Percentiles rank a stretch among this genome's conserved stretches.
Evolutionary conservation across 2,888 invertebrate genomes (phyloP).

Genomic region (Philereme transversata): DNA sequence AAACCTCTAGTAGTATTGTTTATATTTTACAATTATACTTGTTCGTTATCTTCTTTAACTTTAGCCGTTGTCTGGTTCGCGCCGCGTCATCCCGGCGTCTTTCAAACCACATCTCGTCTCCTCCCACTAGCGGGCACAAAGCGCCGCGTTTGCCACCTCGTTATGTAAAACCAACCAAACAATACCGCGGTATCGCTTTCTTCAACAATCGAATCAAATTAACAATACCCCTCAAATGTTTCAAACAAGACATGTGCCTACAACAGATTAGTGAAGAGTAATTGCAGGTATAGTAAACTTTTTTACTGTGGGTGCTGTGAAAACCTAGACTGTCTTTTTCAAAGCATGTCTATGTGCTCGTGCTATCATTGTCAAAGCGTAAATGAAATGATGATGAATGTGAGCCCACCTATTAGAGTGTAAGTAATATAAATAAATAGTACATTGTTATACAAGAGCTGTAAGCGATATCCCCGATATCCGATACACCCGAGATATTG

Average conservation of each 20-base stretch:
- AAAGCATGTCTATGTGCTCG: too few species aligned
- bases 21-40: too few species aligned
- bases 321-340: too few species aligned
- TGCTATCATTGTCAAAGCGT: too few species aligned
- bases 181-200: slow-evolving; percentile 77
- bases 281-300: slow-evolving; percentile 16
- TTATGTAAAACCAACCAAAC: slow-evolving; percentile 80
- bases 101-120: slow-evolving; percentile 77
- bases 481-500: too few species aligned
- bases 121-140: slow-evolving; percentile 72
- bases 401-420: too few species aligned
- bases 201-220: slow-evolving; percentile 75
- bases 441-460: too few species aligned
- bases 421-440: too few species aligned
- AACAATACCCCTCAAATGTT: slow-evolving; percentile 66
- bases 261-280: slow-evolving; percentile 18
- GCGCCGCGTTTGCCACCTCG: slow-evolving; percentile 76
- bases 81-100: slow-evolving; percentile 81
- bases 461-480: too few species aligned
- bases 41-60: neutral
- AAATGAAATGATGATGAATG: too few species aligned
- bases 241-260: slow-evolving; percentile 46
- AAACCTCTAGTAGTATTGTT: too few species aligned
- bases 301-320: neutral
- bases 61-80: slow-evolving; percentile 52